Conservation (phyloP, 2,797 vertebrate species). For the Microctenopoma lineatum region DNA sequence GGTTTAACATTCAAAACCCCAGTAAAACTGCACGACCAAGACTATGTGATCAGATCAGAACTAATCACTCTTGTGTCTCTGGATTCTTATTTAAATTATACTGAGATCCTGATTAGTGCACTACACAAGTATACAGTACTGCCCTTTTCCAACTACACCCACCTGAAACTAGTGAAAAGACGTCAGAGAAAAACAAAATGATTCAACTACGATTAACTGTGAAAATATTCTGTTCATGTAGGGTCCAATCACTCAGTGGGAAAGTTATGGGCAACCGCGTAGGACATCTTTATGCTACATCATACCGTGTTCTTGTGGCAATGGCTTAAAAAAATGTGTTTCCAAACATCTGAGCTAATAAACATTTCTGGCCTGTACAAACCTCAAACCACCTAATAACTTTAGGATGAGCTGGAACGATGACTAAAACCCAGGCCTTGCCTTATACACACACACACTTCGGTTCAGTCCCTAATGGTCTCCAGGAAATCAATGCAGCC, state of each 20-base stretch:
- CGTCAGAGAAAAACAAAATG: not conserved
- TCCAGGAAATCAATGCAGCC: slow-evolving; percentile 1
- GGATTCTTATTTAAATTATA: not conserved
- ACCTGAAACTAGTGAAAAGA: not conserved
- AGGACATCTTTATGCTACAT: not conserved
- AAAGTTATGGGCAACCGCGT: not conserved
- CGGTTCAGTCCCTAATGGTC: not conserved
- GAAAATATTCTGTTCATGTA: not conserved
- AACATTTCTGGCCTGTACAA: not conserved
- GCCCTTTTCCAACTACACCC: not conserved
- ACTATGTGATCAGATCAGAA: not conserved
- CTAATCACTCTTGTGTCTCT: not conserved
- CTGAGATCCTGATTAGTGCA: not conserved
- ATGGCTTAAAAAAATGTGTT: not conserved
- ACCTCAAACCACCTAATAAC: too few species aligned
- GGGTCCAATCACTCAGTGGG: not conserved
- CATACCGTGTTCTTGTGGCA: not conserved
- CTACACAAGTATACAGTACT: not conserved
- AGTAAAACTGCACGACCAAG: not conserved
- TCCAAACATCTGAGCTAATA: not conserved
- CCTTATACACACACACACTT: not conserved
- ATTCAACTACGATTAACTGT: too few species aligned
- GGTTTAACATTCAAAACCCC: not conserved
- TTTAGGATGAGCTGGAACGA: not conserved
- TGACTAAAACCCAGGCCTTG: not conserved